Evolutionary conservation across 2,797 vertebrate genomes (phyloP).

Genomic region (Malurus leucopterus): DNA sequence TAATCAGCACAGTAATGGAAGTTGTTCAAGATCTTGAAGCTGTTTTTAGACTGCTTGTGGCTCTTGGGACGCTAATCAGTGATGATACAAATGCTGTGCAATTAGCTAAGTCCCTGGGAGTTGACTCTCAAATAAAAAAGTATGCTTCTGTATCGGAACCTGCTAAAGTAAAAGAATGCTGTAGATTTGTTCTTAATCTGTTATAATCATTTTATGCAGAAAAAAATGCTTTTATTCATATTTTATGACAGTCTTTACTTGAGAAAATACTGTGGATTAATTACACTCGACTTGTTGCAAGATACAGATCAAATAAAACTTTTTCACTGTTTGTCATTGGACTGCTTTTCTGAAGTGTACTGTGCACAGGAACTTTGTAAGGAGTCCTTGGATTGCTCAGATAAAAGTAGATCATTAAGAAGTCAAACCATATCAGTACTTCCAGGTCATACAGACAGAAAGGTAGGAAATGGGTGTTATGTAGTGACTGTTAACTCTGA

Average conservation of each 20-base stretch:
- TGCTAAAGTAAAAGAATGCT: slow-evolving; percentile 92
- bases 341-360: slow-evolving; percentile 11
- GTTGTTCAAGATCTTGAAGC: slow-evolving; percentile 94
- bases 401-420: not conserved
- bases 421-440: not conserved
- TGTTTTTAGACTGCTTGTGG: slow-evolving; percentile 94
- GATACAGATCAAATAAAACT: slow-evolving; percentile 67
- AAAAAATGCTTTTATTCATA: slow-evolving; percentile 40
- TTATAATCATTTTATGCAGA: slow-evolving; percentile 72
- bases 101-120: slow-evolving; percentile 91
- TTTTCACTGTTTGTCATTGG: slow-evolving; percentile 58
- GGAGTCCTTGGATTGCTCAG: not conserved
- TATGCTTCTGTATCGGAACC: slow-evolving; percentile 88
- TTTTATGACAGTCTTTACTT: slow-evolving; percentile 54
- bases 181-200: slow-evolving; percentile 89
- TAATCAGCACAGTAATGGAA: slow-evolving; percentile 90
- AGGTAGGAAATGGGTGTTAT: not conserved
- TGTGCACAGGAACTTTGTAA: not conserved
- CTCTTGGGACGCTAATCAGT: slow-evolving; percentile 91
- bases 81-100: slow-evolving; percentile 87
- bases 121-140: slow-evolving; percentile 91
- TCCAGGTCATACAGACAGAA: not conserved
- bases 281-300: slow-evolving; percentile 52
- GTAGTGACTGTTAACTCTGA: not conserved
- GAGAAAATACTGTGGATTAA: slow-evolving; percentile 60